Evolutionary conservation across 2,888 invertebrate species (phyloP).

Genomic region (Ellobium chinense): DNA sequence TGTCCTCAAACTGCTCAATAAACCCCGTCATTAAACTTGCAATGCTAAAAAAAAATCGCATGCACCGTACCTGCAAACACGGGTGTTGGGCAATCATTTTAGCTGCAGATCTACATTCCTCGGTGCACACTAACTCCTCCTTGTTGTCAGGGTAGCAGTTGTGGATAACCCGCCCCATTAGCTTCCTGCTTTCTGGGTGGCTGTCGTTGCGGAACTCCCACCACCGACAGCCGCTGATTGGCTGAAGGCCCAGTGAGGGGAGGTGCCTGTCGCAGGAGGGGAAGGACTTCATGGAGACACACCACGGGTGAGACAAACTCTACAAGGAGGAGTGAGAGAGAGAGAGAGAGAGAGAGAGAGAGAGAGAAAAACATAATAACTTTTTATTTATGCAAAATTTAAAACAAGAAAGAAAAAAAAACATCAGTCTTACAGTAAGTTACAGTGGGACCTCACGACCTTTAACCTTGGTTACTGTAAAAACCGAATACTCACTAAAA

Average conservation of each 20-base stretch:
- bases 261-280: conserved; percentile 53
- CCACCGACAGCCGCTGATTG: conserved; percentile 45
- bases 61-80: conserved; percentile 32
- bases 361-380: background rate
- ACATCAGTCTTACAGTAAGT: no score
- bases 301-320: conserved; percentile 52
- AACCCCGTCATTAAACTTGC: no score
- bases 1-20: no score
- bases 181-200: conserved; percentile 17
- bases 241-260: conserved; percentile 23
- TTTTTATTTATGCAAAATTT: background rate
- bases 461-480: no score
- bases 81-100: conserved; percentile 15
- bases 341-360: background rate
- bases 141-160: conserved; percentile 10
- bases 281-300: conserved; percentile 51
- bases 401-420: no score
- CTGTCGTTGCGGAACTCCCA: conserved; percentile 37
- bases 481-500: no score
- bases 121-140: background rate
- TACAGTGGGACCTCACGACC: no score
- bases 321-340: conserved; percentile 7
- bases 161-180: background rate
- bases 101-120: background rate
- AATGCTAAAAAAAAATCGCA: no score